These are phyloP conservation scores for Hiodon alosoides DNA, from an alignment of 2,113 vertebrate genomes.

Conservation along the genomic window DNA sequence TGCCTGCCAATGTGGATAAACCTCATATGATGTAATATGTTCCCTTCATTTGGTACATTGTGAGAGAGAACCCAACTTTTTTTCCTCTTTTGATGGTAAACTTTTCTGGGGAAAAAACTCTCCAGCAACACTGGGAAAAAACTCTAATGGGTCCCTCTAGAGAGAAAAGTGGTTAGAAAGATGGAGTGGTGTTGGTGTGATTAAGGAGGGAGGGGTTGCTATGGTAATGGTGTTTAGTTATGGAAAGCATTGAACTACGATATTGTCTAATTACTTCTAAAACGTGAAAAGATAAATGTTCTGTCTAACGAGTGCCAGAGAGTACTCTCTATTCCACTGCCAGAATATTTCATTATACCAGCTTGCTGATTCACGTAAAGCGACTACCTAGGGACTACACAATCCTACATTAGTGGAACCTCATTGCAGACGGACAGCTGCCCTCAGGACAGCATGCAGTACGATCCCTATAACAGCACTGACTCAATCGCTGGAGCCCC, in stretches of 20 bases:
- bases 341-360: conserved; percentile 61
- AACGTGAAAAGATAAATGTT: conserved; percentile 46
- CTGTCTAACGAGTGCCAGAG: conserved; percentile 45
- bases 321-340: conserved; percentile 56
- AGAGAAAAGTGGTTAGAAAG: neutral
- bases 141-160: neutral
- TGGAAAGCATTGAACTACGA: conserved; percentile 35
- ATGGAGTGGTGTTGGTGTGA: conserved; percentile 24
- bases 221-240: conserved; percentile 42
- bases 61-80: no score
- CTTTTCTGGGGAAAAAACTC: no score
- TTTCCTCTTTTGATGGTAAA: no score
- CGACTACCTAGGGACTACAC: no score
- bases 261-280: conserved; percentile 52
- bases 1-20: no score
- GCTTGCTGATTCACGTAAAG: neutral
- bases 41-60: neutral
- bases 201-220: neutral
- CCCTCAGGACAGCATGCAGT: neutral
- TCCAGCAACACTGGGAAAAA: neutral
- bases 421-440: no score
- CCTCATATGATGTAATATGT: neutral
- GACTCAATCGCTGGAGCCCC: neutral
- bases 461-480: neutral
- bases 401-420: no score